A percentile compares a stretch with the other conserved stretches of the same genome.
phyloP scores from a whole-genome alignment of 2,113 vertebrate species.

The Tychaedon coryphoeus region DNA sequence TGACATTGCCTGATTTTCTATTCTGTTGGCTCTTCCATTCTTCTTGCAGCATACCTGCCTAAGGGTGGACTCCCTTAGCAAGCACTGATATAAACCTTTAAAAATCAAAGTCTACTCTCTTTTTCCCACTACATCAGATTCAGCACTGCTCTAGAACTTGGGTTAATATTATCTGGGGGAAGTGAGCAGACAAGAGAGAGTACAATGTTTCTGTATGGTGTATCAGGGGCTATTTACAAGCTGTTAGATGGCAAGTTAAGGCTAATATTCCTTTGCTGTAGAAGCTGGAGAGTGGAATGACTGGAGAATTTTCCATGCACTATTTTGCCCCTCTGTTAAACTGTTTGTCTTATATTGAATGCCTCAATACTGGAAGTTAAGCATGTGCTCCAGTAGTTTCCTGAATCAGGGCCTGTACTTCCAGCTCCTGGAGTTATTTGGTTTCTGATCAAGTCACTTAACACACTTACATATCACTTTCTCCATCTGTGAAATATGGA shows the following conservation, averaged over 20 bases:
- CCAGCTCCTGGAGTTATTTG: not conserved
- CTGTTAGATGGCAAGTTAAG: not conserved
- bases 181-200: not conserved
- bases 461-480: not conserved
- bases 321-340: conserved; percentile 1
- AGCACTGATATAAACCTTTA: not conserved
- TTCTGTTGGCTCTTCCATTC: not conserved
- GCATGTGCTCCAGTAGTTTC: not conserved
- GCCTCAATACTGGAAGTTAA: not conserved
- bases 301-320: not conserved
- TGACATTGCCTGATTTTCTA: not conserved
- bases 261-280: not conserved
- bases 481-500: not conserved
- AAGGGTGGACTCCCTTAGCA: not conserved
- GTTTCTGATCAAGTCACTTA: conserved; percentile 21
- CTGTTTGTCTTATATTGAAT: not conserved
- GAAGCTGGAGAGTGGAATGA: not conserved
- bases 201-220: not conserved
- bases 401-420: not conserved
- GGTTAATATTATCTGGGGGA: not conserved
- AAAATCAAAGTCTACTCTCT: not conserved
- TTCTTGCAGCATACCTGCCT: not conserved
- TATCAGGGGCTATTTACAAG: not conserved
- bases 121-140: not conserved
- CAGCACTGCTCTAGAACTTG: not conserved